Percentiles rank a stretch among this genome's conserved stretches.
phyloP scores from a whole-genome alignment of 2,113 vertebrate species.

The Coptodon bakossiorum region DNA sequence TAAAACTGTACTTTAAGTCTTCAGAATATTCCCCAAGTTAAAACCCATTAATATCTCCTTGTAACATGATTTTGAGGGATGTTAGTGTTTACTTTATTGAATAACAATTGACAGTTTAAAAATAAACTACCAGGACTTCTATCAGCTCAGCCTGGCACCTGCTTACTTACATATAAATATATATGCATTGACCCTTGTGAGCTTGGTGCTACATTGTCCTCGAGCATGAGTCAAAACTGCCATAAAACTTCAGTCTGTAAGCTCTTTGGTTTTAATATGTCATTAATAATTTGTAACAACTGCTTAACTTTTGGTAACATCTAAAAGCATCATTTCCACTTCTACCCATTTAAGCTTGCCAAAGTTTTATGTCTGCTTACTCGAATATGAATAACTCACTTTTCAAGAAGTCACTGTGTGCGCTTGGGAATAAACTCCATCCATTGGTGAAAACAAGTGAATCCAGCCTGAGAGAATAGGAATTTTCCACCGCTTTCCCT shows the following conservation, averaged over 20 bases:
- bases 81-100: not conserved
- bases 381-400: slow-evolving; percentile 67
- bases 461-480: slow-evolving; percentile 79
- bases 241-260: not conserved
- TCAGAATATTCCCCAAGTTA: not conserved
- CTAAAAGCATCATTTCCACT: not conserved
- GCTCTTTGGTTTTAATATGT: not conserved
- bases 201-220: not conserved
- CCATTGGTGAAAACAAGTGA: slow-evolving; percentile 90
- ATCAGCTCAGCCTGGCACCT: not conserved
- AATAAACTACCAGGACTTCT: not conserved
- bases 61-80: not conserved
- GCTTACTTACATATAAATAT: not conserved
- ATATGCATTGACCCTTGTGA: not conserved
- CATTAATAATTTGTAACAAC: not conserved
- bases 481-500: not conserved
- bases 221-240: not conserved
- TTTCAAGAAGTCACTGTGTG: slow-evolving; percentile 82
- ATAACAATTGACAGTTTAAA: not conserved
- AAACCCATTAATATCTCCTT: not conserved
- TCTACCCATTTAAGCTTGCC: not conserved
- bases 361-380: not conserved
- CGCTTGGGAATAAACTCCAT: slow-evolving; percentile 80
- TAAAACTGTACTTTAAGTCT: not conserved
- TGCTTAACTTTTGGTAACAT: not conserved